phyloP scores from a whole-genome alignment of 92 coral and sea anemone species.

The Parazoanthus swiftii region DNA sequence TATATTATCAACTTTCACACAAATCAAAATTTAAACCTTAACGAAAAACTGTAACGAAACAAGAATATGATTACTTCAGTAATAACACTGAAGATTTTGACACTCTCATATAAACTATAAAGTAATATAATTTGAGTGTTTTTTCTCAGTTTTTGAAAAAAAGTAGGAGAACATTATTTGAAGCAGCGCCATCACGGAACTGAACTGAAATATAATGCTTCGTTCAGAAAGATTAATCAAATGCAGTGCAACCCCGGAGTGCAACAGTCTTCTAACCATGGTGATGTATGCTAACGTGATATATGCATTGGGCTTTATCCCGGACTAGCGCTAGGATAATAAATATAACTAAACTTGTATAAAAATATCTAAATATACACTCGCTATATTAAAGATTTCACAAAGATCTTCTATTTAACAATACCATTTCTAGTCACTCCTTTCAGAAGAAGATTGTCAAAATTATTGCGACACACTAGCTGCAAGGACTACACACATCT shows the following conservation, averaged over 20 bases:
- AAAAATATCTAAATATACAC: conserved; percentile 1
- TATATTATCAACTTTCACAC: not conserved
- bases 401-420: not conserved
- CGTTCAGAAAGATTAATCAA: not conserved
- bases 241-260: not conserved
- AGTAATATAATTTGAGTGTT: not conserved
- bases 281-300: not conserved
- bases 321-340: not conserved
- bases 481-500: not conserved
- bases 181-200: not conserved
- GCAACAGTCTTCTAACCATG: not conserved
- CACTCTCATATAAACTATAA: too few relatives aligned
- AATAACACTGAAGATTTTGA: too few relatives aligned
- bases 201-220: not conserved
- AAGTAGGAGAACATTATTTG: not conserved
- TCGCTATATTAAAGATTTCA: not conserved
- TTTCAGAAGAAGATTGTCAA: not conserved
- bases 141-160: too few relatives aligned
- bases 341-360: conserved; percentile 13
- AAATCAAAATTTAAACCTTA: too few relatives aligned
- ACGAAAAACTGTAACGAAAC: too few relatives aligned
- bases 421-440: not conserved
- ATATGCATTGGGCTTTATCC: not conserved
- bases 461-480: not conserved
- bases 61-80: too few relatives aligned